Base-by-base conservation (phyloP, 2,888 invertebrate genomes). In the Heliconius ethilla region DNA sequence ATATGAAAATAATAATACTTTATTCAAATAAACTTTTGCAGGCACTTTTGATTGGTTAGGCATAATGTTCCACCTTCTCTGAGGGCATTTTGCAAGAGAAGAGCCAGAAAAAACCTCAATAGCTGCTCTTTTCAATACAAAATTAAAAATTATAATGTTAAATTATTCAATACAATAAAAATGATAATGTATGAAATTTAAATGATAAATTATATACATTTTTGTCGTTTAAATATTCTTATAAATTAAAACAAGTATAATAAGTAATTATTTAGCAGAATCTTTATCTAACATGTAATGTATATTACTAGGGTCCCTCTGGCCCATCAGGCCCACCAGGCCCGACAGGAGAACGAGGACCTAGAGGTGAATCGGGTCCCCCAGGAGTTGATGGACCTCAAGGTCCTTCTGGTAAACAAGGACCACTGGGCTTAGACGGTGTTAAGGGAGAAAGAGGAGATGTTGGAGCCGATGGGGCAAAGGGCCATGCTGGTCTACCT, bases 401-500 rank as follows among this genome's bases (percentile, higher is more conserved):
- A 89, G 98, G 98, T 13, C 95, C 95, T 70, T 91, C 97, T 81
- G 98, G 98, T 62, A 97, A 97, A 89, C 94, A 96, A 75, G 98
- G 97, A 2, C 95, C 96, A 6, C 94, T 96, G 40, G 98, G 98
- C 0, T 86, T 95, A 4, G 96, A 97, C 85, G 98, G 98, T 6
- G 86, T 90, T 0, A 97, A 97, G 79, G 95, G 95, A 45, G 95
- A 95, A 76, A 84, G 92, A 3, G 95, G 95, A 1, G 96, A 96
- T 81, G 80, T 92, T 1, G 98, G 98, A 3, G 93, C 95, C 1
- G 96, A 96, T 86, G 98, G 98, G 33, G 91, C 95, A 4, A 98
- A 97, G 88, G 98, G 98, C 11, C 98, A 98, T 86, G 95, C 97
- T 65, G 98, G 98, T n/a, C 91, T 98, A 65, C 96, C 96, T 81